Base-by-base conservation (phyloP, 2,888 invertebrate genomes). In the Bellardia pandia region DNA sequence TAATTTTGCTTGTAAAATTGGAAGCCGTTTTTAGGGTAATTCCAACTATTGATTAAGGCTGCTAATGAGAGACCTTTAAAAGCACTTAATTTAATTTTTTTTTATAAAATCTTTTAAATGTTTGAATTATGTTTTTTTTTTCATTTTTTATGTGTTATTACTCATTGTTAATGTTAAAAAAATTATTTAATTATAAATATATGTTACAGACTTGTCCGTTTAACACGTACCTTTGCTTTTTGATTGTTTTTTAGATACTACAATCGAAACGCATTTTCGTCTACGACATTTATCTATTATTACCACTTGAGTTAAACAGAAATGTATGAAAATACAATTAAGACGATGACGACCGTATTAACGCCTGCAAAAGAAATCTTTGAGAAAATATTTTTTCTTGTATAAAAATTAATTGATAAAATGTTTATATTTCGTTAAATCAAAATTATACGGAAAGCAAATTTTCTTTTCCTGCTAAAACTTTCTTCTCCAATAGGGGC, bases 141-240 rank as follows among this genome's bases (percentile, higher is more conserved):
- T 0, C 2, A n/a, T n/a, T 1, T 5, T n/a, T 62, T 37, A 37
- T 62, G 13, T 40, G n/a, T 62, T 14, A 62, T 8, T 62, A 6
- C 13, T 45, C 8, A 37, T n/a, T 9, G 5, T 23, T 7, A 9
- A 23, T 7, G 7, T 45, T 16, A 42, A 13, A 40, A 14, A 1
- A 45, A 45, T 42, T 66, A 16, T 42, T 23, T 66, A 23, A n/a
- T 42, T 64, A 40, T 14, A 33, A 64, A 64, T n/a, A 42, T 66
- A 42, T 77, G 6, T 66, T 58, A 16, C 40, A 8, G 42, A 58
- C 16, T 69, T 78, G n/a, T 60, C 58, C 68, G 53, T 42, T 62
- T 33, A 53, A 42, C 40, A 33, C 68, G n/a, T 42, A 77, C 77
- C 64, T 77, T 14, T 30, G 14, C n/a, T 56, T 48, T 66, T 53